A percentile compares a stretch with the other conserved stretches of the same genome.
These are phyloP conservation scores for Hylaeus anthracinus DNA, from an alignment of 1,140 invertebrate genomes.

Conservation along the genomic window DNA sequence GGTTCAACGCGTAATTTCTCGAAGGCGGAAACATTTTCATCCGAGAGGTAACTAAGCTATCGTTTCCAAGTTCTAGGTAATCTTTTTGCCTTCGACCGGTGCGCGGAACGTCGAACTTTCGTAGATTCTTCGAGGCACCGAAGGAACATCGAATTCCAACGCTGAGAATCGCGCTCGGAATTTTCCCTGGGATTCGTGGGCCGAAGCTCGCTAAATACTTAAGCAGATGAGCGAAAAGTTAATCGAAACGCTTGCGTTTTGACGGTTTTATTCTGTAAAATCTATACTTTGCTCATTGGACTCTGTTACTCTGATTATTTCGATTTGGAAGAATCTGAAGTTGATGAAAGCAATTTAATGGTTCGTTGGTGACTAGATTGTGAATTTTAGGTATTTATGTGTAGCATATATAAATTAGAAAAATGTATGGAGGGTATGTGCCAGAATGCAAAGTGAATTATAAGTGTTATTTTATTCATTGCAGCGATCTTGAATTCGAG, in stretches of 20 bases:
- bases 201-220: constrained; percentile 9
- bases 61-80: background rate
- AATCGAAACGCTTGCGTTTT: background rate
- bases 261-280: no score
- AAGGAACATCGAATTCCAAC: constrained; percentile 1
- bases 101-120: background rate
- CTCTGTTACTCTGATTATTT: background rate
- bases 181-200: background rate
- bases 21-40: background rate
- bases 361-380: no score
- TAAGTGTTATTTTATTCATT: no score
- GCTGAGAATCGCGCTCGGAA: background rate
- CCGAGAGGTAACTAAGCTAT: background rate
- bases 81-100: background rate
- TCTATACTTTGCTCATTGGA: no score
- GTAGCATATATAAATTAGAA: no score
- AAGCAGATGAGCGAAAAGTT: background rate
- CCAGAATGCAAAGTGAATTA: no score
- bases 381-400: no score
- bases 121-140: constrained; percentile 9
- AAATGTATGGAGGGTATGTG: no score
- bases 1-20: no score
- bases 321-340: background rate
- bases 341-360: background rate
- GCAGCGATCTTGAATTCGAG: no score